Evolutionary conservation across 2,888 invertebrate genomes (phyloP).

Genomic region (Melinaea menophilus): DNA sequence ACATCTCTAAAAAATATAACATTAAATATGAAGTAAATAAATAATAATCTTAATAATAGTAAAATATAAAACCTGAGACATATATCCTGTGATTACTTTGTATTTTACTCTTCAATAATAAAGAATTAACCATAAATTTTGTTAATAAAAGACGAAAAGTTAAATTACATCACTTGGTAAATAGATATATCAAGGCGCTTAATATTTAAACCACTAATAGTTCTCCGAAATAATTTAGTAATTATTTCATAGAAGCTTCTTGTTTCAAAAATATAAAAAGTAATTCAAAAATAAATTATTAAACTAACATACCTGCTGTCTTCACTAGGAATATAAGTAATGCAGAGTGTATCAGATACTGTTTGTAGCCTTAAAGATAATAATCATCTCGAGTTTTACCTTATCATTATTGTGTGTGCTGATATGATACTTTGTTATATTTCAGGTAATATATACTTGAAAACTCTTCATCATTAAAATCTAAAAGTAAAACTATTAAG

Average conservation of each 20-base stretch:
- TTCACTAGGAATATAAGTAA: constrained; percentile 42
- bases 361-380: constrained; percentile 49
- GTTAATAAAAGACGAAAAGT: too few relatives aligned
- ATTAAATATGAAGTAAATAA: too few relatives aligned
- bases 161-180: too few relatives aligned
- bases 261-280: not conserved
- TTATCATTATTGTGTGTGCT: constrained; percentile 40
- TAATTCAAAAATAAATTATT: constrained; percentile 7
- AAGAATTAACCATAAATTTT: too few relatives aligned
- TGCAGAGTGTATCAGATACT: constrained; percentile 38
- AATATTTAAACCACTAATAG: too few relatives aligned
- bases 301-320: constrained; percentile 47
- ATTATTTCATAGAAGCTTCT: not conserved
- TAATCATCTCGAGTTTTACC: constrained; percentile 55
- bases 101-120: too few relatives aligned
- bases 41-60: too few relatives aligned
- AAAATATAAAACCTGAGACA: too few relatives aligned
- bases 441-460: not conserved
- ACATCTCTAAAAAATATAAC: constrained; percentile 55
- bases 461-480: not conserved
- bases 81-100: too few relatives aligned
- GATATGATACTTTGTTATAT: constrained; percentile 8
- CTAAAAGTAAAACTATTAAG: too few relatives aligned
- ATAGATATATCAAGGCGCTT: too few relatives aligned
- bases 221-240: too few relatives aligned